Base-by-base conservation (phyloP, 2,797 vertebrate species). In the Myotis daubentonii region DNA sequence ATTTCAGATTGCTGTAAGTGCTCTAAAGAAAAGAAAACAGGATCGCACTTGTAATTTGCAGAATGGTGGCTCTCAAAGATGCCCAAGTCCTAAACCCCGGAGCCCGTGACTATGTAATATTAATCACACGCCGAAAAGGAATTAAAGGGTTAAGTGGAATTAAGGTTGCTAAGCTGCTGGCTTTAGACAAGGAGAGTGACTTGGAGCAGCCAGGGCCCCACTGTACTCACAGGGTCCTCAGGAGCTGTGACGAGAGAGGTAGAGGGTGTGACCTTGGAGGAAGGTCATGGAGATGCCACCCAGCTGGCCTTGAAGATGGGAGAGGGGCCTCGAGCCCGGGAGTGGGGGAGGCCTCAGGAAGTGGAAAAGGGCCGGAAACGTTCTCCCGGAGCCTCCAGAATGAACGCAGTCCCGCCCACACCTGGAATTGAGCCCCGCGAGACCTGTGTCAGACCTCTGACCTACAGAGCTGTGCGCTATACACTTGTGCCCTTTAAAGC, bases 361-460 rank as follows among this genome's bases (percentile, higher is more conserved):
- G 8, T 36, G 44, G 25, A 47, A 60, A 49, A 55, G 10, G 2
- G 1, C 15, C 57, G 36, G 30, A 62, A 51, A 41, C 4, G 16
- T 28, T 75, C 41, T 74, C 38, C 33, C 22, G 11, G 11, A 23
- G 30, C 8, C 60, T 84, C 86, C 60, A 41, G 16, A 23, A 76
- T 23, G 23, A 30, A 12, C 5, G 0, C n/a, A 87, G 81, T 30
- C 47, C 23, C n/a, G 23, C 68, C 25, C 5, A 4, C 22, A 10
- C 23, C 62, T 47, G 23, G 62, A 5, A 68, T 51, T 60, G 38
- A n/a, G 60, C 38, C 55, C 41, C 33, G 0, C 0, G 51, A 81
- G 44, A 22, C 74, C n/a, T 0, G 0, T 0, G 0, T 49, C 30
- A n/a, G 75, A 23, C 15, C 55, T 49, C 38, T 23, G 70, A 15